Conservation (phyloP, 2,888 invertebrate species). For the Drosophila atripex region DNA sequence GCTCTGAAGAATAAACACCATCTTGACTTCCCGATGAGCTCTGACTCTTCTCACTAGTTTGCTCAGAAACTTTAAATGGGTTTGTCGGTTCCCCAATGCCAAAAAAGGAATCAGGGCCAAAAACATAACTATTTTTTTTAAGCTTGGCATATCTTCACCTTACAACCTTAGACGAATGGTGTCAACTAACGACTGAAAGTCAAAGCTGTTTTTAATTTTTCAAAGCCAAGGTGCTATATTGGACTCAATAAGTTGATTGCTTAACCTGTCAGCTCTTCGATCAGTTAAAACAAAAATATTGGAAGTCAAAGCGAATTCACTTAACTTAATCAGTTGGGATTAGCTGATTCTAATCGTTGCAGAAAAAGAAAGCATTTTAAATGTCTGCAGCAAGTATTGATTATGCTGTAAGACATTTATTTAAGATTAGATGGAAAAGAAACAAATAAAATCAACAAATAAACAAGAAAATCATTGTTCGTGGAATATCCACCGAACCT, state of each 20-base stretch:
- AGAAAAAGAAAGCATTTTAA: background rate
- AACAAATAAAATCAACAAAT: background rate
- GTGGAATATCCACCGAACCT: background rate
- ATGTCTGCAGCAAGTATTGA: background rate
- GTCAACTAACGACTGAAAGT: constrained; percentile 1
- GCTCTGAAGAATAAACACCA: background rate
- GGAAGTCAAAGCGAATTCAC: background rate
- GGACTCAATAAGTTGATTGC: background rate
- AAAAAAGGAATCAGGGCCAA: background rate
- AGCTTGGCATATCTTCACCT: background rate
- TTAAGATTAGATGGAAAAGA: background rate
- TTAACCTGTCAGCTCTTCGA: background rate
- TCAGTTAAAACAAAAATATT: background rate
- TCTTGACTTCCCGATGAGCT: background rate
- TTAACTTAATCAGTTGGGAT: constrained; percentile 15
- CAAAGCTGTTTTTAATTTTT: background rate
- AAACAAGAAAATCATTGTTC: background rate
- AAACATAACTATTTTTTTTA: background rate
- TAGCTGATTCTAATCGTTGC: background rate
- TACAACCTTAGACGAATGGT: background rate
- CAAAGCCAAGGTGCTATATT: background rate
- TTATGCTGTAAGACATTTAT: background rate
- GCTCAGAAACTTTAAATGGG: background rate
- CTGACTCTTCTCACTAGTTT: background rate
- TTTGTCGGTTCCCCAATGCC: background rate